Conservation (phyloP, 2,888 invertebrate genomes). For the Caenorhabditis parvicauda region DNA sequence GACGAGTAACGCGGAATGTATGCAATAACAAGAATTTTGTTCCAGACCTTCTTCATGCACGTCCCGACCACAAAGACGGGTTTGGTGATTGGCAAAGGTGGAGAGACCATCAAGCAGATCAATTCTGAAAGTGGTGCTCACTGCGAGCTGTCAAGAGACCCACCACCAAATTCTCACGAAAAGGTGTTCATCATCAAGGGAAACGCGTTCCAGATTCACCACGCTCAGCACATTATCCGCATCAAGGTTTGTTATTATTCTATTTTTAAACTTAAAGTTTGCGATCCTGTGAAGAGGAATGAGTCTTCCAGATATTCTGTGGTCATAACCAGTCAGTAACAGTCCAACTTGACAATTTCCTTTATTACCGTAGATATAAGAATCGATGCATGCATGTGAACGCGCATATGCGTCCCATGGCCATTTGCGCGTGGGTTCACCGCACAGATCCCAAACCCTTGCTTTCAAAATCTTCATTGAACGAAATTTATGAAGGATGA, state of each 20-base stretch:
- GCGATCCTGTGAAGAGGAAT: too few relatives aligned
- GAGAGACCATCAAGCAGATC: slow-evolving; percentile 83
- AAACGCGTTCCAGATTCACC: slow-evolving; percentile 86
- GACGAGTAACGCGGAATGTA: too few relatives aligned
- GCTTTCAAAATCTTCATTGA: too few relatives aligned
- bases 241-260: slow-evolving; percentile 76
- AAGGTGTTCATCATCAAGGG: slow-evolving; percentile 87
- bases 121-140: slow-evolving; percentile 80
- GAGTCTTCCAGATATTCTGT: too few relatives aligned
- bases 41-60: slow-evolving; percentile 59
- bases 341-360: neutral
- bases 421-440: too few relatives aligned
- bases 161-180: slow-evolving; percentile 76
- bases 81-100: slow-evolving; percentile 91
- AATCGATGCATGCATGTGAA: too few relatives aligned
- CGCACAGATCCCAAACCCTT: too few relatives aligned
- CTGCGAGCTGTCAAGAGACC: slow-evolving; percentile 88
- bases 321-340: too few relatives aligned
- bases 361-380: neutral
- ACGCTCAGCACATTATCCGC: slow-evolving; percentile 89
- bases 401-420: too few relatives aligned
- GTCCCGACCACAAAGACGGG: slow-evolving; percentile 95
- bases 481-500: too few relatives aligned
- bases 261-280: too few relatives aligned
- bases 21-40: too few relatives aligned